A percentile compares a stretch with the other conserved stretches of the same genome.
phyloP scores from a whole-genome alignment of 23 tunicate genomes.

The Phallusia fumigata region DNA sequence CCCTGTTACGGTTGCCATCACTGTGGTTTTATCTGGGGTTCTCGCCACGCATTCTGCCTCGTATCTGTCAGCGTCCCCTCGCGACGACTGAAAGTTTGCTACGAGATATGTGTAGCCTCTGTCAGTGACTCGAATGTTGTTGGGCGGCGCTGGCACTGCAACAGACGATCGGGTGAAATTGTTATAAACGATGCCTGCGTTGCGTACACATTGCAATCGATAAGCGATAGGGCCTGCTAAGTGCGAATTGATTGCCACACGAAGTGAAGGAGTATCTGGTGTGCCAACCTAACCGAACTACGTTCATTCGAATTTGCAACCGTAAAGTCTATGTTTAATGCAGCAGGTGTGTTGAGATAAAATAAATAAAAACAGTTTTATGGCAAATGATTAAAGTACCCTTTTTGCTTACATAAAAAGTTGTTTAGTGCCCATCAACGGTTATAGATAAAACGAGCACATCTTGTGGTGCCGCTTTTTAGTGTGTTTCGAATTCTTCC shows the following conservation, averaged over 20 bases:
- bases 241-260: background rate
- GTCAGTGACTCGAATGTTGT: slow-evolving; percentile 24
- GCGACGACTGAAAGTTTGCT: slow-evolving; percentile 39
- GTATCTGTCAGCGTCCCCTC: slow-evolving; percentile 18
- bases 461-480: no score
- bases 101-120: slow-evolving; percentile 23
- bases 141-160: slow-evolving; percentile 53
- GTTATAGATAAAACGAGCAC: no score
- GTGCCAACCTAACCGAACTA: no score
- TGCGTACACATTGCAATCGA: background rate
- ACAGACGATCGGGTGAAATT: background rate
- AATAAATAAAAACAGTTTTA: no score
- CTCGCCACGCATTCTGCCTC: slow-evolving; percentile 56
- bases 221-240: background rate
- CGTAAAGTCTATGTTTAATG: no score
- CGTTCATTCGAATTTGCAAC: no score
- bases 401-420: no score
- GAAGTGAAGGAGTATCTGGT: no score
- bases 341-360: no score
- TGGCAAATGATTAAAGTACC: no score
- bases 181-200: background rate
- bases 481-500: no score
- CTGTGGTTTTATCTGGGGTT: background rate
- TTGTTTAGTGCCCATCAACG: no score
- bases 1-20: background rate